Evolutionary conservation across 2,113 vertebrate species (phyloP).

Genomic region (Xiphorhynchus elegans): DNA sequence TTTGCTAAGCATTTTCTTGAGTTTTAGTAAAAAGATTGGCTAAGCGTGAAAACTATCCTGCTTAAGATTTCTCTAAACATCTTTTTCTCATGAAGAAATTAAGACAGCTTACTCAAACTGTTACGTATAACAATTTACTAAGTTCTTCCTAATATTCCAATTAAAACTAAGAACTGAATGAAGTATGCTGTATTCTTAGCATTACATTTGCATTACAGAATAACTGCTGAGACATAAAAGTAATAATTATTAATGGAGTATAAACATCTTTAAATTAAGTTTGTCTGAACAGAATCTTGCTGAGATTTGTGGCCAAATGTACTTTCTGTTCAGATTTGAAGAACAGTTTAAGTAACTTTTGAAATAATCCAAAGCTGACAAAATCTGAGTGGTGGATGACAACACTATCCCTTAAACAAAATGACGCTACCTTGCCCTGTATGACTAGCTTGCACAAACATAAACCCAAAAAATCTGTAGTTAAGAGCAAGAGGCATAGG

Average conservation of each 20-base stretch:
- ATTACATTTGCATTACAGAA: background rate
- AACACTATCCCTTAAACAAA: background rate
- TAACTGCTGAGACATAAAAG: background rate
- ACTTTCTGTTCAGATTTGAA: background rate
- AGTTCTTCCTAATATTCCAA: background rate
- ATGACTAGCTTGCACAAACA: background rate
- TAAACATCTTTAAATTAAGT: background rate
- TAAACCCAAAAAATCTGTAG: background rate
- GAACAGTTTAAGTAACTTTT: background rate
- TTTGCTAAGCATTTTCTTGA: background rate
- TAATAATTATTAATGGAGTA: background rate
- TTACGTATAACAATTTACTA: background rate
- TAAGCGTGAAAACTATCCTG: background rate
- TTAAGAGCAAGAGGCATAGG: background rate
- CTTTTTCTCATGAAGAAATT: background rate
- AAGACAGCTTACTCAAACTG: background rate
- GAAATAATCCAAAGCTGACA: background rate
- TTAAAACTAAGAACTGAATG: background rate
- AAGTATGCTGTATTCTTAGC: background rate
- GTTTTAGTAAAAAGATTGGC: background rate
- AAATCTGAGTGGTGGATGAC: background rate
- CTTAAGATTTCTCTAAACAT: background rate
- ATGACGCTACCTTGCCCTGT: background rate
- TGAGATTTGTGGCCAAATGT: background rate
- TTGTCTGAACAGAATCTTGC: background rate